Evolutionary conservation across 2,113 vertebrate genomes (phyloP), one percentile per base, ranked within the genome.

Genomic region (Natator depressus): DNA sequence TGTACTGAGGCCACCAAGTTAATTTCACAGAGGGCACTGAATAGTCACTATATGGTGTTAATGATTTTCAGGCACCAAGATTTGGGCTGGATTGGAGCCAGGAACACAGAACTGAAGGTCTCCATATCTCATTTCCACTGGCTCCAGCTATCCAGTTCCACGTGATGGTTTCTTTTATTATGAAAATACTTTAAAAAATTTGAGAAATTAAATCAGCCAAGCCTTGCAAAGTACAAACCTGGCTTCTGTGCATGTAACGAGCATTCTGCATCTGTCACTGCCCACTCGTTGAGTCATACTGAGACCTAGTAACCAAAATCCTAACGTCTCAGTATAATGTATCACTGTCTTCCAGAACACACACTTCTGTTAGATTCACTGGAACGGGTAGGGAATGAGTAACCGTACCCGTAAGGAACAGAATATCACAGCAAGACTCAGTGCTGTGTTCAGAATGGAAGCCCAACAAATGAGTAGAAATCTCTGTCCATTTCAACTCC

Each of bases 211-310:
- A 89, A 92, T 62, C 31, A 51, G 94, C 95, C 89, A 75, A 84
- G 90, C 69, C 82, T 94, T 90, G 96, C 91, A 80, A 85, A 46
- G 87, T 65, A 50, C 38, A 89, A 89, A 95, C 78, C 93, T 95
- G 87, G 54, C 81, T 92, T 89, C 90, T 90, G 92, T 78, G 89
- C 87, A 95, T 78, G 55, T 76, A 90, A 91, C 93, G 87, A 89
- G 89, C 89, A 92, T 89, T 82, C 84, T 97, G 82, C 98, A 98
- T 98, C 98, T 98, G 98, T 96, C 96, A 20, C 98, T 96, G 89
- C 98, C 98, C 93, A 98, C 98, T 98, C 91, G 94, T 85, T 98
- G 98, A 98, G 94, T 98, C 98, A 98, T 87, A 50, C 82, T 0
- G 25, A 95, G 92, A 38, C 93, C 95, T 94, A 95, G 93, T 97